Conservation (phyloP, 2,888 invertebrate genomes). For the Portevinia maculata region DNA sequence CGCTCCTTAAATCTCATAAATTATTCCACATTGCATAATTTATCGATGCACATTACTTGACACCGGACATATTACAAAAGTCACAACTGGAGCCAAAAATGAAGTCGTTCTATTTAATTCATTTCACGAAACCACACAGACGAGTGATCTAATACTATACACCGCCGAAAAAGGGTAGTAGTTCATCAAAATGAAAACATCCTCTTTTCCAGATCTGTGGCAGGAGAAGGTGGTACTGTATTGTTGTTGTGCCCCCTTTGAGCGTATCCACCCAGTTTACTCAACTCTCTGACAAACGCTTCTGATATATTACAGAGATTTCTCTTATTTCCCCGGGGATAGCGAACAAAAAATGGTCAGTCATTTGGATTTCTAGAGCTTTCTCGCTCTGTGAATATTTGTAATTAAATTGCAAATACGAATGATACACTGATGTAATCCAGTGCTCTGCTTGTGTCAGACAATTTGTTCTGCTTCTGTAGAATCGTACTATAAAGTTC, state of each 20-base stretch:
- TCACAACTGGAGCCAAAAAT: slow-evolving; percentile 64
- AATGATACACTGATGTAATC: slow-evolving; percentile 63
- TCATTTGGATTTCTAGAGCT: slow-evolving; percentile 67
- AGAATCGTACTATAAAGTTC: not conserved
- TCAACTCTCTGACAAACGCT: slow-evolving; percentile 63
- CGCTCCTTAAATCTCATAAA: slow-evolving; percentile 34
- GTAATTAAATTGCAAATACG: slow-evolving; percentile 73
- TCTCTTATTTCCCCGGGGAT: slow-evolving; percentile 70
- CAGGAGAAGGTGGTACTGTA: not conserved
- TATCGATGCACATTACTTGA: slow-evolving; percentile 65
- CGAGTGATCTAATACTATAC: not conserved
- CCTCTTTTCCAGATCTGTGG: slow-evolving; percentile 48
- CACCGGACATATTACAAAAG: slow-evolving; percentile 72
- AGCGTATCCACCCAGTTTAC: slow-evolving; percentile 47
- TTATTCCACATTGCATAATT: slow-evolving; percentile 59
- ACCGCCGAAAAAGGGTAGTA: slow-evolving; percentile 62
- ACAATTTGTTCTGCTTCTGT: slow-evolving; percentile 33
- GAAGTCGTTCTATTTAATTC: slow-evolving; percentile 70
- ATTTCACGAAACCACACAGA: slow-evolving; percentile 43
- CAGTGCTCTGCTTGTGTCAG: slow-evolving; percentile 52
- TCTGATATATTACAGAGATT: slow-evolving; percentile 72
- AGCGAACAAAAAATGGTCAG: slow-evolving; percentile 68
- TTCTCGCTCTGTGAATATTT: slow-evolving; percentile 59
- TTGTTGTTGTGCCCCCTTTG: slow-evolving; percentile 41
- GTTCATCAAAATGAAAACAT: slow-evolving; percentile 73